Conservation (phyloP, 2,888 invertebrate species). For the Cyclophora punctaria region DNA sequence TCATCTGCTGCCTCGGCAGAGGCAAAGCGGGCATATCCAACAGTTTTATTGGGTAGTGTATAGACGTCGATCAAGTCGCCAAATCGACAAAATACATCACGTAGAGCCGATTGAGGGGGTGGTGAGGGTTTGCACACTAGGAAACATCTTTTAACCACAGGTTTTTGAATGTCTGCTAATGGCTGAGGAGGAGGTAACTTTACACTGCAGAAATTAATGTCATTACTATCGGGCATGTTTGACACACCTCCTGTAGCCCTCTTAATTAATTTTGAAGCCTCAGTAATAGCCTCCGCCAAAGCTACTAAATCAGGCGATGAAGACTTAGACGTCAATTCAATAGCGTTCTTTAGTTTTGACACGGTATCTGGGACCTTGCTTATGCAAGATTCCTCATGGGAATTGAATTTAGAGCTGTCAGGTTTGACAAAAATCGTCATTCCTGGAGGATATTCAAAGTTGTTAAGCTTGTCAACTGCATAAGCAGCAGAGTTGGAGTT, state of each 20-base stretch:
- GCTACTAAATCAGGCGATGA: constrained; percentile 75
- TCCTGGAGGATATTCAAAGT: constrained; percentile 94
- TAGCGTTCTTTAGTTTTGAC: constrained; percentile 44
- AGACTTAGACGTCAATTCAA: constrained; percentile 32
- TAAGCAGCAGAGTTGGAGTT: constrained; percentile 70
- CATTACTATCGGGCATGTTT: constrained; percentile 36
- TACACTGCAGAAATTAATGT: constrained; percentile 77
- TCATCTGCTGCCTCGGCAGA: constrained; percentile 82
- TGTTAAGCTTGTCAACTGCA: constrained; percentile 89
- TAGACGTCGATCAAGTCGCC: constrained; percentile 93
- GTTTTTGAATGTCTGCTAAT: constrained; percentile 79
- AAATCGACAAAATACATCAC: constrained; percentile 93
- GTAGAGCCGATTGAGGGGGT: constrained; percentile 85
- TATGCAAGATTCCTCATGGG: constrained; percentile 29
- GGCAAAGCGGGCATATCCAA: constrained; percentile 93
- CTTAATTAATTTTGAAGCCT: constrained; percentile 84
- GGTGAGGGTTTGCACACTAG: constrained; percentile 79
- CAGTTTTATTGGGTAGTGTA: constrained; percentile 90
- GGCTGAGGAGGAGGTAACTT: constrained; percentile 83
- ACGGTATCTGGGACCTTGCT: constrained; percentile 39
- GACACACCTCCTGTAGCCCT: constrained; percentile 68
- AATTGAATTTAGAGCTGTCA: constrained; percentile 52
- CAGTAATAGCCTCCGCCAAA: constrained; percentile 83
- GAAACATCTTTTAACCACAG: constrained; percentile 79
- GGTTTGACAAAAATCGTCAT: constrained; percentile 85